Evolutionary conservation across 2,113 vertebrate genomes (phyloP).

Genomic region (Prochilodus magdalenae): DNA sequence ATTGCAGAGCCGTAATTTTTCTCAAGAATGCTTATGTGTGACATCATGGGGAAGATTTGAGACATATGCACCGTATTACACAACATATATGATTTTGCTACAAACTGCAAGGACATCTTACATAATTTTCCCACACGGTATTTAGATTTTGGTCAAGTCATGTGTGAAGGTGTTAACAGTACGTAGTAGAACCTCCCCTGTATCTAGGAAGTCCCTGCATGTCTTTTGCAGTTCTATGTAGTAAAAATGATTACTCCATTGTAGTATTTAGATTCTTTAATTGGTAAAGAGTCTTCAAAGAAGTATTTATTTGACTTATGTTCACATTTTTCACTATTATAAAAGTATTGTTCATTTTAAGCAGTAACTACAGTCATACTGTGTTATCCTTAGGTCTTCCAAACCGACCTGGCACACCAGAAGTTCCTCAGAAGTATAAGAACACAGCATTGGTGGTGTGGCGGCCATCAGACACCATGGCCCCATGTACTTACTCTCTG

Average conservation of each 20-base stretch:
- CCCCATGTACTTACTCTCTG: slow-evolving; percentile 92
- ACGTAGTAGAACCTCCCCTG: too few species aligned
- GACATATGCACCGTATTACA: not conserved
- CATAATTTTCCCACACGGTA: too few species aligned
- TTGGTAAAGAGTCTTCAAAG: too few species aligned
- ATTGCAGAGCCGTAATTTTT: not conserved
- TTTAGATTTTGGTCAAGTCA: too few species aligned
- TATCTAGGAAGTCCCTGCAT: too few species aligned
- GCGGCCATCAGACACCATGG: slow-evolving; percentile 89
- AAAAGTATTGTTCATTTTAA: not conserved
- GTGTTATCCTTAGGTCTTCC: slow-evolving; percentile 83
- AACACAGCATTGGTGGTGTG: slow-evolving; percentile 94
- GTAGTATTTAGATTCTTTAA: too few species aligned
- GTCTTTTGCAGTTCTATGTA: too few species aligned
- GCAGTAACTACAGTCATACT: not conserved
- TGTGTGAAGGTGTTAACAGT: too few species aligned
- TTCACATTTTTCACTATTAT: not conserved
- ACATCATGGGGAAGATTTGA: not conserved
- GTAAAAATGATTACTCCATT: too few species aligned
- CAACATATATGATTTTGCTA: not conserved
- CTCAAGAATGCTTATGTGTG: not conserved
- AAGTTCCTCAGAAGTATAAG: slow-evolving; percentile 93
- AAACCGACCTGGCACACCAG: slow-evolving; percentile 88
- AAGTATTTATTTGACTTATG: too few species aligned
- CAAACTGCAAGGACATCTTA: too few species aligned